phyloP scores from a whole-genome alignment of 2,797 vertebrate genomes.

The Oryzias dopingdopingensis region DNA sequence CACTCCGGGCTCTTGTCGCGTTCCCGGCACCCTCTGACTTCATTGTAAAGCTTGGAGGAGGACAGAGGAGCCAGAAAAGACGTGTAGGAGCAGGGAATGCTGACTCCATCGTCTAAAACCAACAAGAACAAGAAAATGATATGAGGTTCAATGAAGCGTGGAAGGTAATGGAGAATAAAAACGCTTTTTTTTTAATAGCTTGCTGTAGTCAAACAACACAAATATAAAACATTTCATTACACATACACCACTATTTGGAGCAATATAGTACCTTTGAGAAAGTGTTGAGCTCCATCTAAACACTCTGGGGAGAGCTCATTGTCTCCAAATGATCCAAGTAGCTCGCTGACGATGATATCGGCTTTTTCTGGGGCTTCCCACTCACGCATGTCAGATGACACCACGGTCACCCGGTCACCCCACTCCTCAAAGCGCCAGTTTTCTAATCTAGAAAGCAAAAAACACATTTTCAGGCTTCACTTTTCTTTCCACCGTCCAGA shows the following conservation, averaged over 20 bases:
- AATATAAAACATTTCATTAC: background rate
- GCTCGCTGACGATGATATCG: constrained; percentile 91
- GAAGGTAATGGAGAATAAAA: constrained; percentile 14
- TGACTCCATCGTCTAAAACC: constrained; percentile 82
- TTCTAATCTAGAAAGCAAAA: constrained; percentile 77
- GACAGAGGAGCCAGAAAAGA: constrained; percentile 91
- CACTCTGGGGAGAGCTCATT: constrained; percentile 94
- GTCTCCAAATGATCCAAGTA: constrained; percentile 92
- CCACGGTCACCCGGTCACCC: constrained; percentile 92
- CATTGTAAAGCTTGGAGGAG: constrained; percentile 93
- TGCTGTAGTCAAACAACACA: constrained; percentile 2
- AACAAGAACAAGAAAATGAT: constrained; percentile 16
- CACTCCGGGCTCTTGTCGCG: constrained; percentile 90
- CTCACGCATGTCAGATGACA: constrained; percentile 90
- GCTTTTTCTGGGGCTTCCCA: constrained; percentile 91
- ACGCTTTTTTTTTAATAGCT: constrained; percentile 4
- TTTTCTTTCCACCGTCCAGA: no score
- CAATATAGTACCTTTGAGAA: constrained; percentile 82
- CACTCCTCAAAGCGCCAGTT: constrained; percentile 96
- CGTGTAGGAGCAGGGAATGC: constrained; percentile 89
- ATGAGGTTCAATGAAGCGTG: constrained; percentile 18
- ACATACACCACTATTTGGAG: background rate
- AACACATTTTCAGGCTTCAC: background rate
- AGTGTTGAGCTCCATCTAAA: constrained; percentile 90
- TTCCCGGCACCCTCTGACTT: constrained; percentile 90